These are phyloP conservation scores for Cephus rjabovi DNA, from an alignment of 2,888 invertebrate genomes.

Conservation along the genomic window DNA sequence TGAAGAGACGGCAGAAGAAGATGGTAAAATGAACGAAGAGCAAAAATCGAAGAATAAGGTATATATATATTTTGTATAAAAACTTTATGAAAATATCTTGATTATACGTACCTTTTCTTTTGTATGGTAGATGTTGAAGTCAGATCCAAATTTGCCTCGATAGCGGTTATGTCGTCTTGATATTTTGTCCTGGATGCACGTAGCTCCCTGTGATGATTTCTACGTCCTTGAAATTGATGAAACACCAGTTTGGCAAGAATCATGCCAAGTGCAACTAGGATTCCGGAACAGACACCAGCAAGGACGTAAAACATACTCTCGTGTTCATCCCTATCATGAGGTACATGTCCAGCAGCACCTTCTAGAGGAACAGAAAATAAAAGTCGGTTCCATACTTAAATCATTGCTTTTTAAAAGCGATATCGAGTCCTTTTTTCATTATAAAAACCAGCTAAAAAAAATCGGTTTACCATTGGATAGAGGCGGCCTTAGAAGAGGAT, in stretches of 20 bases:
- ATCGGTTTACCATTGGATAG: conserved; percentile 13
- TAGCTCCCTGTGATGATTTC: conserved; percentile 12
- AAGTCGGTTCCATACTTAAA: neutral
- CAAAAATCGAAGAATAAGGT: neutral
- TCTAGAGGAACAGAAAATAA: neutral
- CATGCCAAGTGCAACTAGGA: conserved; percentile 19
- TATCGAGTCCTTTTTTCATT: neutral
- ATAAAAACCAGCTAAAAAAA: neutral
- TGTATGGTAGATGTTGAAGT: conserved; percentile 16
- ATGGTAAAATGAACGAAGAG: neutral
- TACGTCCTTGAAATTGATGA: conserved; percentile 12
- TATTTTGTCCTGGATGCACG: conserved; percentile 14
- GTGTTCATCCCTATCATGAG: conserved; percentile 2
- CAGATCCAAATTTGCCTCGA: conserved; percentile 20
- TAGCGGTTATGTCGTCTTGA: conserved; percentile 13
- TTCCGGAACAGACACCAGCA: conserved; percentile 19
- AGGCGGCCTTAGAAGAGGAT: conserved; percentile 13
- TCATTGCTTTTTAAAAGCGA: neutral
- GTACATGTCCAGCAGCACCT: neutral
- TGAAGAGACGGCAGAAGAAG: neutral
- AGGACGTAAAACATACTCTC: conserved; percentile 23
- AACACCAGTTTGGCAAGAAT: conserved; percentile 14
- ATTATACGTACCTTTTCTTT: conserved; percentile 17
- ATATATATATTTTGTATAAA: neutral
- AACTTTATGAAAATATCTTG: neutral